These are phyloP conservation scores for Lysandra coridon DNA, from an alignment of 2,888 invertebrate species.

Conservation along the genomic window DNA sequence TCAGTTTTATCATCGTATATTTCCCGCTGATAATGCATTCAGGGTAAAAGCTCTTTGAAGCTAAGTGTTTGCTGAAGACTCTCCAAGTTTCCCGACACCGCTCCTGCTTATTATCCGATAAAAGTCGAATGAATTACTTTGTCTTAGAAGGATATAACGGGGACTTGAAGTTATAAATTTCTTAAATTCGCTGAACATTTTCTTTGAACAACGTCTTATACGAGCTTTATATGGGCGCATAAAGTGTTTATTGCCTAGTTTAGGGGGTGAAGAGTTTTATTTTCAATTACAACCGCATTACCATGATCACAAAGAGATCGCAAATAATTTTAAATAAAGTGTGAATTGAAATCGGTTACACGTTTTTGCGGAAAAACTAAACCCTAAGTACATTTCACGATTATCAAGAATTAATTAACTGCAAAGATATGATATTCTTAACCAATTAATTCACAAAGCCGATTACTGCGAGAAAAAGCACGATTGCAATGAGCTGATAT, in stretches of 20 bases:
- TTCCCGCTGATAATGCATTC: slow-evolving; percentile 25
- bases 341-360: too few relatives aligned
- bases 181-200: background rate
- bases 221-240: background rate
- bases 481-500: too few relatives aligned
- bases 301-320: background rate
- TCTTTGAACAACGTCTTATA: background rate
- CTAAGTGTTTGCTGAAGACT: slow-evolving; percentile 25
- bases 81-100: slow-evolving; percentile 22
- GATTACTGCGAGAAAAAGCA: too few relatives aligned
- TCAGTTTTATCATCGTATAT: slow-evolving; percentile 27
- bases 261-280: background rate
- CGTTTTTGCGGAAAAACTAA: too few relatives aligned
- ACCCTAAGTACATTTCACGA: too few relatives aligned
- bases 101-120: slow-evolving; percentile 24
- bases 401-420: too few relatives aligned
- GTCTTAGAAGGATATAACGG: slow-evolving; percentile 24
- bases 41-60: slow-evolving; percentile 29
- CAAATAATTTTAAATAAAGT: background rate
- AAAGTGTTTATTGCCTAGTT: background rate
- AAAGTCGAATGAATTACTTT: slow-evolving; percentile 25
- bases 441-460: too few relatives aligned
- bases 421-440: too few relatives aligned
- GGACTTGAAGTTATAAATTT: slow-evolving; percentile 12
- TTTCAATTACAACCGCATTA: background rate